Evolutionary conservation across 2,113 vertebrate genomes (phyloP).

Genomic region (Tetraodon nigroviridis): DNA sequence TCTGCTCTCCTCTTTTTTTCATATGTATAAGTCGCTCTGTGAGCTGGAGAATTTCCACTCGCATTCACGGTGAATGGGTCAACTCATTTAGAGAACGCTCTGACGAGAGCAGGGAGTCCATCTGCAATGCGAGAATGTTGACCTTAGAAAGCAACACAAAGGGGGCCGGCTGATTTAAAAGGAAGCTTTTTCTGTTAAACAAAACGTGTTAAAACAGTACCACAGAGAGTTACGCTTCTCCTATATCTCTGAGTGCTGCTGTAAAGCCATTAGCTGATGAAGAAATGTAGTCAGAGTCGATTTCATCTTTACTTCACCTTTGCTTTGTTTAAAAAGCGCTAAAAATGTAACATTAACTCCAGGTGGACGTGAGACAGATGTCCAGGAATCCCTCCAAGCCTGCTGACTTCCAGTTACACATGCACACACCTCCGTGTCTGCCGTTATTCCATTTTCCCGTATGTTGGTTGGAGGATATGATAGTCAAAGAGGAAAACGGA

Average conservation of each 20-base stretch:
- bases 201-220: slow-evolving; percentile 43
- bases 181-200: slow-evolving; percentile 32
- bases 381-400: slow-evolving; percentile 26
- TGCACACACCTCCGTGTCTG: slow-evolving; percentile 19
- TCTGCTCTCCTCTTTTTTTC: slow-evolving; percentile 38
- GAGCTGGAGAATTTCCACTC: slow-evolving; percentile 35
- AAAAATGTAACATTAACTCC: background rate
- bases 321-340: slow-evolving; percentile 3
- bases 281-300: background rate
- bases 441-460: slow-evolving; percentile 44
- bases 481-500: slow-evolving; percentile 43
- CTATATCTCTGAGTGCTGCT: slow-evolving; percentile 56
- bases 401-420: slow-evolving; percentile 49
- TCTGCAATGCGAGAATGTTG: slow-evolving; percentile 24
- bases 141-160: slow-evolving; percentile 42
- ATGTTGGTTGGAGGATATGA: slow-evolving; percentile 7
- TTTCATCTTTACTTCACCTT: slow-evolving; percentile 11
- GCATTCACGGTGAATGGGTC: slow-evolving; percentile 32
- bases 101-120: slow-evolving; percentile 18
- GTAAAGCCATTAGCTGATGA: slow-evolving; percentile 72
- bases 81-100: slow-evolving; percentile 50
- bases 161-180: slow-evolving; percentile 45
- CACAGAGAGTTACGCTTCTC: slow-evolving; percentile 50
- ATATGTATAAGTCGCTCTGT: slow-evolving; percentile 46
- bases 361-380: background rate